phyloP scores from a whole-genome alignment of 53 echinoderm and acorn worm species.

The Glandiceps talaboti region DNA sequence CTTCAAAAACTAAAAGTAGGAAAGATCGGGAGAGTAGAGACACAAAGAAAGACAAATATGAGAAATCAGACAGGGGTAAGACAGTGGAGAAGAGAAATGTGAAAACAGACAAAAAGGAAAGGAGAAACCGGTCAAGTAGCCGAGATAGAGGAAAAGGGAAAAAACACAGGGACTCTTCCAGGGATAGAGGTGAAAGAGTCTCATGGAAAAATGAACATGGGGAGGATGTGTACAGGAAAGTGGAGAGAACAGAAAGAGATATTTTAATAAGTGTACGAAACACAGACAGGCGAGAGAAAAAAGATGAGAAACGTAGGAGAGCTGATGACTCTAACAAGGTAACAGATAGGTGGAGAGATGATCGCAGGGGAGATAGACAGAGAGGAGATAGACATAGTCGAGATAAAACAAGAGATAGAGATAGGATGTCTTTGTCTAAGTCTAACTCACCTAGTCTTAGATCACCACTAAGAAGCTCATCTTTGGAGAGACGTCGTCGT shows the following conservation, averaged over 20 bases:
- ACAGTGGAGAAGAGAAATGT: conserved; percentile 7
- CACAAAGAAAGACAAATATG: not conserved
- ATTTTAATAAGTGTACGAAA: not conserved
- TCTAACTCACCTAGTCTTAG: not conserved
- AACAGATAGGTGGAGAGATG: conserved; percentile 9
- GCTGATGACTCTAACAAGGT: not conserved
- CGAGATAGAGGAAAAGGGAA: conserved; percentile 11
- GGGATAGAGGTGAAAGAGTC: conserved; percentile 1
- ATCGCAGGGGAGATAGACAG: conserved; percentile 12
- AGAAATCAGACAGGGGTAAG: not conserved
- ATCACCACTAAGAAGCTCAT: not conserved
- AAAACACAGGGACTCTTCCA: not conserved
- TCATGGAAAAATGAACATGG: not conserved
- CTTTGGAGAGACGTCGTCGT: conserved; percentile 38
- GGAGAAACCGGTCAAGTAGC: conserved; percentile 4
- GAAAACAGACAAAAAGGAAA: conserved; percentile 33
- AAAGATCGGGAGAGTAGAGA: not conserved
- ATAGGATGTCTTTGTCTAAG: not conserved
- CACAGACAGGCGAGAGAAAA: not conserved
- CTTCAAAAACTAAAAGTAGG: not conserved
- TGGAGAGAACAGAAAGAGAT: not conserved
- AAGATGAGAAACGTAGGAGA: not conserved
- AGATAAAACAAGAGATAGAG: not conserved
- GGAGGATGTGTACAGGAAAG: not conserved
- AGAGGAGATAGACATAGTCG: conserved; percentile 30